Percentiles rank a stretch among this genome's conserved stretches.
Conservation (phyloP, 2,797 vertebrate species). For the Lemur catta region DNA sequence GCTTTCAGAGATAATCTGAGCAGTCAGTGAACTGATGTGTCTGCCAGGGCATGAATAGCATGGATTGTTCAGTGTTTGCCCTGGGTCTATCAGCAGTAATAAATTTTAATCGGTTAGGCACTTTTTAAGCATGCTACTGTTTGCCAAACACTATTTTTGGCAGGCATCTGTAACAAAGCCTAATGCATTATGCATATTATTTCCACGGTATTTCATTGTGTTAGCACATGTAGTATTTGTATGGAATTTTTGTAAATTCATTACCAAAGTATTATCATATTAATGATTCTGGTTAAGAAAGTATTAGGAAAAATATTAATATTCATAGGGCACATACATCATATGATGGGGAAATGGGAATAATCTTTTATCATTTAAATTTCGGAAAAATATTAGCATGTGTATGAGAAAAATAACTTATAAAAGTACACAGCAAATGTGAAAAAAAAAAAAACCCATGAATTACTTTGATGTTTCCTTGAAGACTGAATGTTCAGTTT, state of each 20-base stretch:
- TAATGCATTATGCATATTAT: conserved; percentile 77
- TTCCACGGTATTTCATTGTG: conserved; percentile 70
- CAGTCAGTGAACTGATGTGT: conserved; percentile 45
- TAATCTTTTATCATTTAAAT: conserved; percentile 1
- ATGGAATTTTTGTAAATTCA: conserved; percentile 73
- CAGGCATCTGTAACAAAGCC: conserved; percentile 75
- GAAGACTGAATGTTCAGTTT: conserved; percentile 42
- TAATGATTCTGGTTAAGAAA: conserved; percentile 72
- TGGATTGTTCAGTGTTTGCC: conserved; percentile 3
- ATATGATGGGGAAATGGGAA: neutral
- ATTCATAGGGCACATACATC: neutral
- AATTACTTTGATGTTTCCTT: conserved; percentile 54
- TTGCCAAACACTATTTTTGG: conserved; percentile 77
- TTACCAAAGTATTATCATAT: conserved; percentile 77
- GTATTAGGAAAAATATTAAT: conserved; percentile 39
- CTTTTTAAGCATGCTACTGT: conserved; percentile 70
- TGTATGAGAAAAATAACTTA: neutral
- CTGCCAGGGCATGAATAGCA: neutral
- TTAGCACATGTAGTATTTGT: conserved; percentile 74
- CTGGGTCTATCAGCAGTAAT: conserved; percentile 53
- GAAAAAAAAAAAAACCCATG: neutral
- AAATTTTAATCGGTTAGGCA: conserved; percentile 72
- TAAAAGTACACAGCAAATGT: neutral
- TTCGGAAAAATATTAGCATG: conserved; percentile 21
- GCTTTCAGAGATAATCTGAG: conserved; percentile 55